A percentile compares a stretch with the other conserved stretches of the same genome.
These are phyloP conservation scores for Chaetophractus vellerosus DNA, from an alignment of 2,797 vertebrate genomes.

Conservation along the genomic window DNA sequence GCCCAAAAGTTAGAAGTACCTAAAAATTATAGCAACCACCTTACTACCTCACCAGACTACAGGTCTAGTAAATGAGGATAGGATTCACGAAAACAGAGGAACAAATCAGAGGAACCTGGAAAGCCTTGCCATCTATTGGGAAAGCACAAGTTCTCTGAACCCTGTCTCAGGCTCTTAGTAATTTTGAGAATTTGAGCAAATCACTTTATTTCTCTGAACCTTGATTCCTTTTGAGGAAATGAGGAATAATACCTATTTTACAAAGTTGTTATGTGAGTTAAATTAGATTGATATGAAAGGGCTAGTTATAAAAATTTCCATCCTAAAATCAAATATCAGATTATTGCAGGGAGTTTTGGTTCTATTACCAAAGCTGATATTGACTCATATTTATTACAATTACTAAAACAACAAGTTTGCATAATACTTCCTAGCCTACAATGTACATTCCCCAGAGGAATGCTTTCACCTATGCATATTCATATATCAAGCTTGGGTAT, in stretches of 20 bases:
- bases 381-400: slow-evolving; percentile 19
- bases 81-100: slow-evolving; percentile 15
- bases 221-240: slow-evolving; percentile 43
- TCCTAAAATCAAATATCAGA: neutral
- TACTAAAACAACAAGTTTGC: neutral
- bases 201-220: slow-evolving; percentile 37
- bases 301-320: slow-evolving; percentile 18
- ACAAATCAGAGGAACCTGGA: neutral
- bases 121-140: neutral
- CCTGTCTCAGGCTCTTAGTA: neutral
- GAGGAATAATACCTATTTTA: neutral
- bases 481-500: neutral
- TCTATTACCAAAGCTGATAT: neutral
- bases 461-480: neutral
- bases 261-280: slow-evolving; percentile 34
- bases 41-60: neutral
- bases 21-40: neutral
- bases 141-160: slow-evolving; percentile 23
- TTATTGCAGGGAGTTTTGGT: neutral
- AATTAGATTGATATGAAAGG: slow-evolving; percentile 7
- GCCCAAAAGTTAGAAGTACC: neutral
- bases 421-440: neutral
- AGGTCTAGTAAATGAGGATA: slow-evolving; percentile 11
- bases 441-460: slow-evolving; percentile 32
- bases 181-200: slow-evolving; percentile 1